phyloP scores from a whole-genome alignment of 2,113 vertebrate genomes.

The Neopipo cinnamomea region DNA sequence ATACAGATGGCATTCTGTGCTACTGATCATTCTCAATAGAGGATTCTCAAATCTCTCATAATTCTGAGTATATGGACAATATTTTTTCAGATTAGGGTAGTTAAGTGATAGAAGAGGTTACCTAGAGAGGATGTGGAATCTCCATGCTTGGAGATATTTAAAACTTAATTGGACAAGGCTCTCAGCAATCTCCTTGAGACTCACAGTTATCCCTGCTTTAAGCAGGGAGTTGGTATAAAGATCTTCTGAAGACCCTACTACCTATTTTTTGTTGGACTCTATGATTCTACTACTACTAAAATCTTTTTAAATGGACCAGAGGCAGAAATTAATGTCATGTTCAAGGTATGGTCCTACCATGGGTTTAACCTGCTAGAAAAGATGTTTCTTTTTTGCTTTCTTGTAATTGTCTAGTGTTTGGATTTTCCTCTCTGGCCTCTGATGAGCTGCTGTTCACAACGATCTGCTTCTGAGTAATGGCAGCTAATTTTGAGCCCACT shows the following conservation, averaged over 20 bases:
- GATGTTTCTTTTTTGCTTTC: background rate
- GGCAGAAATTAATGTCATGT: background rate
- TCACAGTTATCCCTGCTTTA: background rate
- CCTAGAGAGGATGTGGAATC: background rate
- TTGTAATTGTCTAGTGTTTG: background rate
- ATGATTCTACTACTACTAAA: background rate
- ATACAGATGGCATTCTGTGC: background rate
- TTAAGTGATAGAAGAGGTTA: background rate
- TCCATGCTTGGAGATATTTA: background rate
- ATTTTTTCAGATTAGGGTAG: background rate
- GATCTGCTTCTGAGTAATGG: background rate
- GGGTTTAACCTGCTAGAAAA: background rate
- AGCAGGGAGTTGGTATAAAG: background rate
- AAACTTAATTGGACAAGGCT: background rate
- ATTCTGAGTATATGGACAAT: background rate
- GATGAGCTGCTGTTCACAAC: background rate
- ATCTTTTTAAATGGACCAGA: background rate
- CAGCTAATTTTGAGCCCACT: conserved; percentile 4
- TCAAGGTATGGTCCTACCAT: background rate
- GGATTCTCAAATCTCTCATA: background rate
- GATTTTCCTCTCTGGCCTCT: background rate
- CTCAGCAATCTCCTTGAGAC: background rate
- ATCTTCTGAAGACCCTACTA: background rate
- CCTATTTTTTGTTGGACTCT: background rate
- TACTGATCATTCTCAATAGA: background rate